Base-by-base conservation (phyloP, 2,797 vertebrate genomes). In the Chrosomus eos region DNA sequence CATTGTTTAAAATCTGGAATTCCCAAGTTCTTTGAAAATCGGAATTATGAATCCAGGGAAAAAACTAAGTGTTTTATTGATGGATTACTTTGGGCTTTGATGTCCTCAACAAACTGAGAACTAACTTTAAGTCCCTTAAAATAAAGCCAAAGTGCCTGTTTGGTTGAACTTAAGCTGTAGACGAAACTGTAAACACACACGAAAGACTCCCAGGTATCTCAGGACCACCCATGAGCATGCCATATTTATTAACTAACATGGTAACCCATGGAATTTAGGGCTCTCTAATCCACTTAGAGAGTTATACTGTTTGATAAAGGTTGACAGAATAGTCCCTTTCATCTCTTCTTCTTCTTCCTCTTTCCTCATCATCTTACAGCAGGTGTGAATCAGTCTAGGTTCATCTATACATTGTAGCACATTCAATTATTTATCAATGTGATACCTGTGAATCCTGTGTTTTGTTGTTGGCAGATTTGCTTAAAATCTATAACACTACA, bases 151-250 rank as follows among this genome's bases (percentile, higher is more conserved):
- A 74, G 75, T 76, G 85, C 10, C 43, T 86, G 28, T 71, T 77
- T 19, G 53, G 66, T 28, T 58, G n/a, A 53, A 43, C 0, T 74
- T 72, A 79, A 73, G 36, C 68, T 78, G 28, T 75, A 28, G 36
- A 28, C 31, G 23, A 80, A 78, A 43, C 23, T 70, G 62, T 85
- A 87, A 87, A 82, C 83, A 85, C 79, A 85, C 73, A 82, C 67
- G 80, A 87, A 87, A 87, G 86, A 45, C 18, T 31, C 21, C 5
- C 11, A 55, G 6, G 7, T 66, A 38, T 55, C 48, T 67, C 60
- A 58, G 72, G 71, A 45, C 74, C 67, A 83, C 73, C 67, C 74
- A 26, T 48, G 60, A 48, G 18, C 23, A 51, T 10, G 36, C 58
- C 38, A 71, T 72, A 64, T 79, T 80, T 86, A 55, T 73, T n/a